Percentiles rank a stretch among this genome's conserved stretches.
These are phyloP conservation scores for Pungitius pungitius DNA, from an alignment of 2,113 vertebrate genomes.

Conservation along the genomic window DNA sequence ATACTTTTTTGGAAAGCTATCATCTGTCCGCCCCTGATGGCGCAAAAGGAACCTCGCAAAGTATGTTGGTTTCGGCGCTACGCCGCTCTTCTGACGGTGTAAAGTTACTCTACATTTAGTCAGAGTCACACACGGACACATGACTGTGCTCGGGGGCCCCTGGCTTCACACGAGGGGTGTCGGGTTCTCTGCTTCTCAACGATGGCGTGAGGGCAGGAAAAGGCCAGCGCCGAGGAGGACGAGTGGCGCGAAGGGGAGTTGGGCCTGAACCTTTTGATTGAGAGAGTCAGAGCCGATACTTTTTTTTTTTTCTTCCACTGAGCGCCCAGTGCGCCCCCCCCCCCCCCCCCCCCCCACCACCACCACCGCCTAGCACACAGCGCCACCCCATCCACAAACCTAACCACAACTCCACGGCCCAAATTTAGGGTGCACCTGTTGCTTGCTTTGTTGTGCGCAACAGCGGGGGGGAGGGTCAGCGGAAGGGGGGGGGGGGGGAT, in stretches of 20 bases:
- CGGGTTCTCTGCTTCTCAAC: conserved; percentile 62
- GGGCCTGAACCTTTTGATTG: conserved; percentile 23
- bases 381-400: conserved; percentile 2
- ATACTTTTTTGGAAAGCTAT: conserved; percentile 32
- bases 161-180: conserved; percentile 63
- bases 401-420: conserved; percentile 34
- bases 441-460: conserved; percentile 70
- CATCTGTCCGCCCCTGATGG: conserved; percentile 1
- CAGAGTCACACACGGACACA: conserved; percentile 55
- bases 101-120: conserved; percentile 76
- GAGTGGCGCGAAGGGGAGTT: conserved; percentile 44
- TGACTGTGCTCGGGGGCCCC: conserved; percentile 60
- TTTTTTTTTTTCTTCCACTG: too few species aligned
- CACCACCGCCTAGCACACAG: conserved; percentile 5
- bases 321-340: neutral
- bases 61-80: conserved; percentile 23
- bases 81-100: conserved; percentile 58
- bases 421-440: conserved; percentile 80
- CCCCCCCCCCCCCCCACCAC: too few species aligned
- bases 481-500: neutral
- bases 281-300: conserved; percentile 35
- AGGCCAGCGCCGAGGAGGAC: conserved; percentile 17
- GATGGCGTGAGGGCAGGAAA: conserved; percentile 38
- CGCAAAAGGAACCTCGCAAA: conserved; percentile 10
- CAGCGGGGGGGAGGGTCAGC: conserved; percentile 23